These are phyloP conservation scores for Acronicta leporina DNA, from an alignment of 2,888 invertebrate genomes.

Conservation along the genomic window DNA sequence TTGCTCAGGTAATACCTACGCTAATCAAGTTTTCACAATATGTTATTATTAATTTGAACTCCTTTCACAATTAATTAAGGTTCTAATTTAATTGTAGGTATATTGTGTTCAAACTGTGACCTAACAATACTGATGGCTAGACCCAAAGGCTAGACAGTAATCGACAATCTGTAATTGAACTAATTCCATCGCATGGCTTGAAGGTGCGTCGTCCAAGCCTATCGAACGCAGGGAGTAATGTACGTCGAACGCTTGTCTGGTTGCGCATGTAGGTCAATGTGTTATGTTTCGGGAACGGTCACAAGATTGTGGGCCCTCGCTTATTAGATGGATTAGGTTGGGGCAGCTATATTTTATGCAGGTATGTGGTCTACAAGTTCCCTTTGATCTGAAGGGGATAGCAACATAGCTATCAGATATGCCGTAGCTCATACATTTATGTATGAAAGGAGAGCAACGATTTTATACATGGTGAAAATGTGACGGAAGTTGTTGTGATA, in stretches of 20 bases:
- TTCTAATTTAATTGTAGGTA: too few relatives aligned
- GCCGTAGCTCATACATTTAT: slow-evolving; percentile 21
- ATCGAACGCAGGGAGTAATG: slow-evolving; percentile 29
- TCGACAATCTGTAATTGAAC: slow-evolving; percentile 24
- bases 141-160: background rate
- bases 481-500: background rate
- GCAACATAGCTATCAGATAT: slow-evolving; percentile 24
- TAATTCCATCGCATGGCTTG: slow-evolving; percentile 19
- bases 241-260: slow-evolving; percentile 44
- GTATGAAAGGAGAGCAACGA: background rate
- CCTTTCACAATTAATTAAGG: too few relatives aligned
- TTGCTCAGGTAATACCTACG: too few relatives aligned
- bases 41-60: too few relatives aligned
- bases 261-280: slow-evolving; percentile 53
- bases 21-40: too few relatives aligned
- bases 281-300: slow-evolving; percentile 20
- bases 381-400: slow-evolving; percentile 41
- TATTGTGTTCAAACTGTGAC: too few relatives aligned
- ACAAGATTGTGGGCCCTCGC: slow-evolving; percentile 29
- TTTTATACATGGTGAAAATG: background rate
- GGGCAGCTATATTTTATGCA: slow-evolving; percentile 11
- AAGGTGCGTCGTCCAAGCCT: background rate
- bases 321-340: slow-evolving; percentile 52
- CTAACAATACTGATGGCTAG: too few relatives aligned
- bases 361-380: slow-evolving; percentile 11